A percentile compares a stretch with the other conserved stretches of the same genome.
These are phyloP conservation scores for Argyresthia goedartella DNA, from an alignment of 2,888 invertebrate genomes.

Conservation along the genomic window DNA sequence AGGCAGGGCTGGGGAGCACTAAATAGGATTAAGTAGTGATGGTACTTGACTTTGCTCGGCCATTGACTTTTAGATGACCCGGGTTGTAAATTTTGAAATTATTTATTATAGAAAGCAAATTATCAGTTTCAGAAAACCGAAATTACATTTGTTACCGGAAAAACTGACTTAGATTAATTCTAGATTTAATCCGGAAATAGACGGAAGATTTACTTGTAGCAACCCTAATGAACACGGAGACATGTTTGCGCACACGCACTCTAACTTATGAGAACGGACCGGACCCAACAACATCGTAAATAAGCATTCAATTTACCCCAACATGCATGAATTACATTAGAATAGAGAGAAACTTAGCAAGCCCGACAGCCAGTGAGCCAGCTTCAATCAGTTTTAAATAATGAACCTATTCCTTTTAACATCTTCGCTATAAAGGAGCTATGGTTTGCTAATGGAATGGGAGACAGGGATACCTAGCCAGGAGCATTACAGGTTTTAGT, in stretches of 20 bases:
- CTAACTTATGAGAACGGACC: constrained; percentile 23
- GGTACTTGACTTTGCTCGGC: no score
- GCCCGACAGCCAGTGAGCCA: constrained; percentile 9
- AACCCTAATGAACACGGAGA: constrained; percentile 10
- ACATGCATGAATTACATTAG: constrained; percentile 23
- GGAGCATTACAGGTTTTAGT: no score
- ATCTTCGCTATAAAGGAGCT: not conserved
- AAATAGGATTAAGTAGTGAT: not conserved
- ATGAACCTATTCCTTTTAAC: constrained; percentile 6
- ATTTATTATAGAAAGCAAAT: not conserved
- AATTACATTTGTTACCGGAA: no score
- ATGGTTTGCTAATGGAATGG: not conserved
- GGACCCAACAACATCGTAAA: constrained; percentile 21
- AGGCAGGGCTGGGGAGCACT: not conserved
- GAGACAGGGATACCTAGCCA: no score
- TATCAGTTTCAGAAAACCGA: not conserved
- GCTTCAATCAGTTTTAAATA: constrained; percentile 17
- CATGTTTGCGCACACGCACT: constrained; percentile 15
- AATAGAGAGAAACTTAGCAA: constrained; percentile 10
- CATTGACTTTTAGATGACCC: not conserved
- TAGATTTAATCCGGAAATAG: not conserved
- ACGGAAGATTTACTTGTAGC: not conserved
- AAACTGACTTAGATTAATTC: no score
- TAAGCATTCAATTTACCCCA: constrained; percentile 24
- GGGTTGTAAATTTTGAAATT: not conserved